Conservation (phyloP, 2,888 invertebrate genomes). For the Ecliptopera silaceata region DNA sequence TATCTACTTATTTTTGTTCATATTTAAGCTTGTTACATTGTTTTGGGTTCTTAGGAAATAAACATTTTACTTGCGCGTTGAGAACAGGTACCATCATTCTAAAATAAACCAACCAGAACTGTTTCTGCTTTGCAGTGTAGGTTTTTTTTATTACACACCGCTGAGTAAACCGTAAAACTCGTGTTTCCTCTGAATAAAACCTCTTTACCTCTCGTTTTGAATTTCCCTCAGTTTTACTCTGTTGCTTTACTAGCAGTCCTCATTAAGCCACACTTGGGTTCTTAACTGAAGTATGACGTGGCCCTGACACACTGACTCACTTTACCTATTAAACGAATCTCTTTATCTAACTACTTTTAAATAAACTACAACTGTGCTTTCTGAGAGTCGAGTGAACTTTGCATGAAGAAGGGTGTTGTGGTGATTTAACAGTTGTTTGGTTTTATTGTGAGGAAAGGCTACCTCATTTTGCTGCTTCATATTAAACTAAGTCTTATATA, state of each 20-base stretch:
- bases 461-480: too few relatives aligned
- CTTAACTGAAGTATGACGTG: constrained; percentile 53
- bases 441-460: not conserved
- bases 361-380: not conserved
- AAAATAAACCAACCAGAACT: constrained; percentile 10
- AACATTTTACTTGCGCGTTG: not conserved
- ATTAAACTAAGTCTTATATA: too few relatives aligned
- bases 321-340: constrained; percentile 7
- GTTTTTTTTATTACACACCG: constrained; percentile 7
- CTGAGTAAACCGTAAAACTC: constrained; percentile 17
- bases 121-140: constrained; percentile 16
- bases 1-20: not conserved
- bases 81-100: constrained; percentile 4
- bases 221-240: constrained; percentile 27
- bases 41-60: too few relatives aligned
- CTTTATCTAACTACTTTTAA: not conserved
- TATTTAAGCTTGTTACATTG: not conserved
- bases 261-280: constrained; percentile 53
- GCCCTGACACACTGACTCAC: constrained; percentile 67
- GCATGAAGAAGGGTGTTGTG: not conserved
- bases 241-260: constrained; percentile 45
- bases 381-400: not conserved
- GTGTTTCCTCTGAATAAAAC: constrained; percentile 24
- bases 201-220: constrained; percentile 29
- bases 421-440: not conserved